Evolutionary conservation across 2,888 invertebrate genomes (phyloP).

Genomic region (Cerastoderma edule): DNA sequence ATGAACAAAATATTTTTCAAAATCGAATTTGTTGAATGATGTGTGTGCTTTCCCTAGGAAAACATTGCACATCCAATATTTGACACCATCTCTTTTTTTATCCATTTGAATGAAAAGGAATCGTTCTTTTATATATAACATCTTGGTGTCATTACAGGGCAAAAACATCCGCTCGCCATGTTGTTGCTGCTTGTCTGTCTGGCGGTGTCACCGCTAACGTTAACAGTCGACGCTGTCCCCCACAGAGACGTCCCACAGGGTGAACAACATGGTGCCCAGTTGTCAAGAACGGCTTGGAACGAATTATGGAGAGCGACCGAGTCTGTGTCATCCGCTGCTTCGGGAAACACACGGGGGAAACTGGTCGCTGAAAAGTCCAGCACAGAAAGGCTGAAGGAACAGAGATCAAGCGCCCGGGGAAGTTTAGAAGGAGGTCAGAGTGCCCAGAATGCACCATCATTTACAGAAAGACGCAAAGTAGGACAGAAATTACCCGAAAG

Average conservation of each 20-base stretch:
- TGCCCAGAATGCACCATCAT: too few relatives aligned
- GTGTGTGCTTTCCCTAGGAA: too few relatives aligned
- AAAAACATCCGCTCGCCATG: background rate
- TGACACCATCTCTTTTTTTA: too few relatives aligned
- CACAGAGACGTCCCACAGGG: background rate
- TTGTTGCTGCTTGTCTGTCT: background rate
- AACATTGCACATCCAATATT: too few relatives aligned
- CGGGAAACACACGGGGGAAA: background rate
- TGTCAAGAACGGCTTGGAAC: conserved; percentile 1
- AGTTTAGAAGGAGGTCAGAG: too few relatives aligned
- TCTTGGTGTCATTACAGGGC: background rate
- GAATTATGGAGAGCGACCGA: background rate
- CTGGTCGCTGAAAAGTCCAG: background rate
- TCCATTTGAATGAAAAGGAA: too few relatives aligned
- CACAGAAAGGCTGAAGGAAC: too few relatives aligned
- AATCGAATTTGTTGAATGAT: too few relatives aligned
- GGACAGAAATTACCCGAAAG: too few relatives aligned
- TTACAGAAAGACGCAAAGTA: too few relatives aligned
- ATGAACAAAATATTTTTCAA: too few relatives aligned
- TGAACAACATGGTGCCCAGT: background rate
- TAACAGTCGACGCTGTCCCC: background rate
- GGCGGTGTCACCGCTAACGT: background rate
- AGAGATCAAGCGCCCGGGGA: too few relatives aligned
- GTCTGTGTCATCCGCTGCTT: background rate
- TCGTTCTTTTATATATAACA: background rate